These are phyloP conservation scores for Arctocebus calabarensis DNA, from an alignment of 2,797 vertebrate genomes.

Conservation along the genomic window DNA sequence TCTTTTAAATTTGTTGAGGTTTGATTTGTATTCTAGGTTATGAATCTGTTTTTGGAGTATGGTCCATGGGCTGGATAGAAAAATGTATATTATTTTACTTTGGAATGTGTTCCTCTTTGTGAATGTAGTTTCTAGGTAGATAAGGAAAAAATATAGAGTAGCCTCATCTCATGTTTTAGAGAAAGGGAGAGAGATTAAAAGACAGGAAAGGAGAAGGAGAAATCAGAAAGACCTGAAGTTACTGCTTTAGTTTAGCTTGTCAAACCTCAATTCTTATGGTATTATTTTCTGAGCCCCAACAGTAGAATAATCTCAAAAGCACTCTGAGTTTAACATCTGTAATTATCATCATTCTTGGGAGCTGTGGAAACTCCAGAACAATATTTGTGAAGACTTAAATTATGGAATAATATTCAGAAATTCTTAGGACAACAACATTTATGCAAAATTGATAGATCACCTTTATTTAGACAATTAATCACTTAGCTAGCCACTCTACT, in stretches of 20 bases:
- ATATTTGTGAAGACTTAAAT: neutral
- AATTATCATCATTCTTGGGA: neutral
- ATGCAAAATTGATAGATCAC: neutral
- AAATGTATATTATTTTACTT: too few species aligned
- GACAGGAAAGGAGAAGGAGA: neutral
- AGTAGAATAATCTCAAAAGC: neutral
- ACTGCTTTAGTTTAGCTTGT: neutral
- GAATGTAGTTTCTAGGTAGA: neutral
- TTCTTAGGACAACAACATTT: neutral
- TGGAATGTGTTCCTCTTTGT: neutral
- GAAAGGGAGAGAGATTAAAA: neutral
- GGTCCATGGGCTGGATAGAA: too few species aligned
- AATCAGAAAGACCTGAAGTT: neutral
- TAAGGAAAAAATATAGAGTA: neutral
- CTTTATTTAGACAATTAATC: neutral
- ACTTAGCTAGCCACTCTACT: neutral
- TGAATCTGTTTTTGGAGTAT: too few species aligned
- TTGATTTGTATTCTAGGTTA: too few species aligned
- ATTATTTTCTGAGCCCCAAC: neutral
- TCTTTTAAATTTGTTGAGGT: too few species aligned
- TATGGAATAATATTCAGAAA: neutral
- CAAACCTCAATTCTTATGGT: neutral
- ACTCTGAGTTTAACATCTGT: neutral
- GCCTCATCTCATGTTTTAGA: neutral
- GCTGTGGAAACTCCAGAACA: neutral